A percentile compares a stretch with the other conserved stretches of the same genome.
Evolutionary conservation across 2,113 vertebrate species (phyloP).

Genomic region (Notothenia coriiceps): DNA sequence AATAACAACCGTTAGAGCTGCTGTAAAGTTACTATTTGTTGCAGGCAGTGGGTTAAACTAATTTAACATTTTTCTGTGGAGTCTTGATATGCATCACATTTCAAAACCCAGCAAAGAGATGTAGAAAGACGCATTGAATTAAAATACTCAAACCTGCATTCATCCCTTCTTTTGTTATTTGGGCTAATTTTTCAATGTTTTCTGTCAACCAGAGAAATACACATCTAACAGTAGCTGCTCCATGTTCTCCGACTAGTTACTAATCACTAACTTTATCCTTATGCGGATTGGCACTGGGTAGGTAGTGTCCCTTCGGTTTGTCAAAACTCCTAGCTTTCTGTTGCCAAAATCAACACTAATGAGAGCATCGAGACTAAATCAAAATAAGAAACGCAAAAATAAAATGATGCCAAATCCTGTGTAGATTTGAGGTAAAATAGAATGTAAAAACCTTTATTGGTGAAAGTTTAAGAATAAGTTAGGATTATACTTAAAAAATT

Average conservation of each 20-base stretch:
- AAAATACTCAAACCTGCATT: not conserved
- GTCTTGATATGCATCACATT: no score
- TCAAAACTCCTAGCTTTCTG: not conserved
- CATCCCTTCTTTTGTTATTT: not conserved
- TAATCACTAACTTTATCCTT: not conserved
- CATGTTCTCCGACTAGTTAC: no score
- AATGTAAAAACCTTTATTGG: not conserved
- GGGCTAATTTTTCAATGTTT: not conserved
- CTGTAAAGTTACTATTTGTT: not conserved
- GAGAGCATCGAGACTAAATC: not conserved
- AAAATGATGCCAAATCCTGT: not conserved
- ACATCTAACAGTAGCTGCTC: not conserved
- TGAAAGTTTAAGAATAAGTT: not conserved
- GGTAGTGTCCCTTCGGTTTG: not conserved
- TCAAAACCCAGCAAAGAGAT: no score
- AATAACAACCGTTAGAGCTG: no score
- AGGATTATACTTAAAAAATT: not conserved
- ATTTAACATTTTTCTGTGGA: no score
- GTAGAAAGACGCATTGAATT: no score
- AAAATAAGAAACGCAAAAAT: not conserved
- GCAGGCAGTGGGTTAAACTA: no score
- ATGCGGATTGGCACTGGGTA: not conserved
- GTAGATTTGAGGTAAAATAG: not conserved
- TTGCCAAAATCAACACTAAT: not conserved
- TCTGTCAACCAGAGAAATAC: no score